Evolutionary conservation across 1,140 invertebrate species (phyloP).

Genomic region (Penaeus vannamei): DNA sequence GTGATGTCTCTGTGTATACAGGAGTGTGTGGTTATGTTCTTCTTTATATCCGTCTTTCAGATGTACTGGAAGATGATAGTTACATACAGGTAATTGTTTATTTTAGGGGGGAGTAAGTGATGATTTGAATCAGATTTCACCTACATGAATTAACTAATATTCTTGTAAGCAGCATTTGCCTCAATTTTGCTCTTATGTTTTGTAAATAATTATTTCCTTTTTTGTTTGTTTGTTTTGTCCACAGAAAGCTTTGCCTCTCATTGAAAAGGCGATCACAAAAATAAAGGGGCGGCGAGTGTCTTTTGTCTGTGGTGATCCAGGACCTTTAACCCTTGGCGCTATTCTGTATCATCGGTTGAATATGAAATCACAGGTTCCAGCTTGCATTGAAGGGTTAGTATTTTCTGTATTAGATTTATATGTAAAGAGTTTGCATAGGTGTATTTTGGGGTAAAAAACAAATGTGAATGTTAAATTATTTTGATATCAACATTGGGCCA

Average conservation of each 20-base stretch:
- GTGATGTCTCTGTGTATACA: slow-evolving; percentile 41
- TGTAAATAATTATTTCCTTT: background rate
- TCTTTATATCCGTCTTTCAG: slow-evolving; percentile 21
- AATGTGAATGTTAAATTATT: background rate
- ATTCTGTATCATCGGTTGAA: background rate
- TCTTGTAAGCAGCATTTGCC: too few relatives aligned
- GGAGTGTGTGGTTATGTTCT: slow-evolving; percentile 24
- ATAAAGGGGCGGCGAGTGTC: slow-evolving; percentile 3
- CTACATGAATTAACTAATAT: background rate
- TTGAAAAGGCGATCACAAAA: background rate
- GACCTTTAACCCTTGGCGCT: slow-evolving; percentile 29
- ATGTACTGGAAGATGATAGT: background rate
- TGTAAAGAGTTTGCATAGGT: background rate
- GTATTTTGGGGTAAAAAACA: background rate
- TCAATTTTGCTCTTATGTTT: background rate
- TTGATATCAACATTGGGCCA: too few relatives aligned
- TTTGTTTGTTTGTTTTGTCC: background rate
- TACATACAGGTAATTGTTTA: slow-evolving; percentile 24
- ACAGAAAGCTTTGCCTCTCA: slow-evolving; percentile 35
- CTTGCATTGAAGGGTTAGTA: slow-evolving; percentile 16
- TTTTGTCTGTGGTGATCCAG: slow-evolving; percentile 40
- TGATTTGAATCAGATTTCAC: background rate
- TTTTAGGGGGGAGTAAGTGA: background rate
- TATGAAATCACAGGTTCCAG: background rate
- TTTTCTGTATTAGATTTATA: too few relatives aligned